Evolutionary conservation across 2,888 invertebrate species (phyloP), one percentile per base, ranked within the genome.

Genomic region (Cerceris ruficornis): DNA sequence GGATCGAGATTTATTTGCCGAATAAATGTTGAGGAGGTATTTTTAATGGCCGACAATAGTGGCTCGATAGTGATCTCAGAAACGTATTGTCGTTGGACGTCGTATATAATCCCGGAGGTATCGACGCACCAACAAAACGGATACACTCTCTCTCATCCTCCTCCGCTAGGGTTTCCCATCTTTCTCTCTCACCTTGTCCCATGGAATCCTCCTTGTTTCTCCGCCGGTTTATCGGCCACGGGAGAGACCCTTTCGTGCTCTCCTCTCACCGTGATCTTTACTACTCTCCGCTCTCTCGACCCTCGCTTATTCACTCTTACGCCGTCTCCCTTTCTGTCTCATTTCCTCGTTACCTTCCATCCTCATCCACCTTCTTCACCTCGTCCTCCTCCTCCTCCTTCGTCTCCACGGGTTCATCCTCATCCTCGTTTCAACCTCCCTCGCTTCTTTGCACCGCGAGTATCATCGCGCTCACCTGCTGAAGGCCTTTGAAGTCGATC

Each of bases 41-140:
- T 89, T 88, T 90, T 89, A 87, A 89, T 90, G 87, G 88, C 83
- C 86, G 87, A 90, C 86, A 85, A 88, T 84, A 87, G 86, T 80
- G 84, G 82, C 80, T 81, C 83, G 90, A 90, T 88, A 90, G 88
- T 84, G 85, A 89, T 90, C 89, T 87, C 83, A 84, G 84, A 85
- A 87, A 87, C 84, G 85, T 87, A 90, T 89, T 89, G 87, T 90
- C 88, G 85, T 83, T 83, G 87, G 72, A 83, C 85, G 86, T 86
- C 84, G 86, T 86, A 88, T 89, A 88, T 90, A 89, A 90, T 89
- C 85, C 88, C 82, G 77, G 84, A 85, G 84, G 88, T 82, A 89
- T 86, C 87, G 88, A 88, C 83, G 84, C 81, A 71, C 83, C 84
- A 81, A 84, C 86, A 86, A 87, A 88, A 87, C 86, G 86, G 80